Base-by-base conservation (phyloP, 2,797 vertebrate genomes). In the Apogon hyalosoma region DNA sequence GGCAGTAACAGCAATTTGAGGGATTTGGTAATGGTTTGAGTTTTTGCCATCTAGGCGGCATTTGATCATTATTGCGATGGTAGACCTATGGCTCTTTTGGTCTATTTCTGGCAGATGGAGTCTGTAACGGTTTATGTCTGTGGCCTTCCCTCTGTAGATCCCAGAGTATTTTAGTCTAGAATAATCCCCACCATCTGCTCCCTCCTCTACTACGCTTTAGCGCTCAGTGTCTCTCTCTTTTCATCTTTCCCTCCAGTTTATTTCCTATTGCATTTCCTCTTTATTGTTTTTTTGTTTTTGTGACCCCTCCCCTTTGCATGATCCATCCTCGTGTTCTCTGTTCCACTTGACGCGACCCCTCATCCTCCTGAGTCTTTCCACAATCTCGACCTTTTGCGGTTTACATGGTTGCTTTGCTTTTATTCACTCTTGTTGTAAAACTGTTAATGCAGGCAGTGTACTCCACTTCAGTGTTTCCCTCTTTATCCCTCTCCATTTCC, bases 141-240 rank as follows among this genome's bases (percentile, higher is more conserved):
- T 45, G 70, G 88, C 89, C 85, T 86, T 87, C 90, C 84, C 87
- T 92, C 84, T 75, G 87, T 89, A 89, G 90, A 93, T 92, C 92
- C 90, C 87, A 77, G 87, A 91, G 92, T 92, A 92, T 92, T 94
- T 93, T 91, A 89, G 91, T 92, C 87, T 76, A 76, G 86, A 91
- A 90, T 94, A 94, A 95, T 94, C 93, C 92, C 82, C 86, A 90
- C 93, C 93, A 94, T 94, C 93, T 94, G 94, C 88, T 92, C 83
- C 90, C 89, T 91, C 84, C 83, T 86, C 82, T 84, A 83, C 87
- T 90, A 87, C 65, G 69, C 85, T 92, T 79, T 61, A 87, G 69
- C 57, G 41, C 71, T 77, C 75, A 75, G 56, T 70, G 80, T 90
- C 81, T 73, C 70, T 64, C 79, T 59, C 19, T 85, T 61, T 83